A percentile compares a stretch with the other conserved stretches of the same genome.
These are phyloP conservation scores for Tragelaphus buxtoni DNA, from an alignment of 2,113 vertebrate genomes.

Conservation along the genomic window DNA sequence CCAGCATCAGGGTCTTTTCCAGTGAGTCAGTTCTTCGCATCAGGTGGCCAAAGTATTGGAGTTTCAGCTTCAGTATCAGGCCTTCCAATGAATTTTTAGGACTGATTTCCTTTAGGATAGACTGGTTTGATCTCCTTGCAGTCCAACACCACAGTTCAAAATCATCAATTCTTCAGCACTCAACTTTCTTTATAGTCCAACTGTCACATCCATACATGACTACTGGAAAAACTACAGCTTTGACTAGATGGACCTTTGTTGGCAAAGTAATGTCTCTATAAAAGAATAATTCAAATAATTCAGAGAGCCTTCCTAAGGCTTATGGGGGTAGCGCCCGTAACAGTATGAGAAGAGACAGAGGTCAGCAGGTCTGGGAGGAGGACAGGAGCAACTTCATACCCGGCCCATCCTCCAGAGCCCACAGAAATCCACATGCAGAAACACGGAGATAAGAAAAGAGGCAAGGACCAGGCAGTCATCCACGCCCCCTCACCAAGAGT, in stretches of 20 bases:
- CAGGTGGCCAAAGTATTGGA: not conserved
- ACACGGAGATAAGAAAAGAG: not conserved
- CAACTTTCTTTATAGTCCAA: not conserved
- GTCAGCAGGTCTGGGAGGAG: not conserved
- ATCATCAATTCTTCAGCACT: not conserved
- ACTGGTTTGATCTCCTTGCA: not conserved
- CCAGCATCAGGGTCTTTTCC: not conserved
- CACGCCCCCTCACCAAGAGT: accelerated
- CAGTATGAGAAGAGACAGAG: not conserved
- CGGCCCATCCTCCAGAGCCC: not conserved
- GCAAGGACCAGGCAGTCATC: not conserved
- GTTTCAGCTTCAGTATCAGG: not conserved
- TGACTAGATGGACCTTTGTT: not conserved
- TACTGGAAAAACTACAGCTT: not conserved
- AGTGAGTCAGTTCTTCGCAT: not conserved
- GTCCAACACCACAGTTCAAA: not conserved
- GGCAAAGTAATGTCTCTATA: not conserved
- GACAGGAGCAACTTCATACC: not conserved
- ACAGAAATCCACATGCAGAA: not conserved
- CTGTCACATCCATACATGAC: not conserved
- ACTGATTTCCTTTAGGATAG: not conserved
- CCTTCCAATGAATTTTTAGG: not conserved
- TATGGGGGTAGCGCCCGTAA: not conserved
- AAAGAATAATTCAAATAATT: not conserved
- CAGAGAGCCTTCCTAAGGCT: not conserved